A percentile compares a stretch with the other conserved stretches of the same genome.
Conservation (phyloP, 2,888 invertebrate genomes). For the Uloborus plumipes region DNA sequence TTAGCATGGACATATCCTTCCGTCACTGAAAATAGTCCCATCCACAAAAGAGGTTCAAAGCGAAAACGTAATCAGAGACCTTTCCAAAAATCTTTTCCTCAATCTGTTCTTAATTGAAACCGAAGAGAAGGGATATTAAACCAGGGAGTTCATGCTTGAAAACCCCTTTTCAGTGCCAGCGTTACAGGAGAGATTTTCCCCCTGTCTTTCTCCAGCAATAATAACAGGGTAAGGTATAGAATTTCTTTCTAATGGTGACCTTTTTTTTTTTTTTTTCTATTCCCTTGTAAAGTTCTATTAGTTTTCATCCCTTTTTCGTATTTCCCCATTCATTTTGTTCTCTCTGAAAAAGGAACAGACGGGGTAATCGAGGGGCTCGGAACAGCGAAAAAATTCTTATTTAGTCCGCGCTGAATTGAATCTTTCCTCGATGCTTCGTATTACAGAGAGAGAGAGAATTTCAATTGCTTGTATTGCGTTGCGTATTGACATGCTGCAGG, state of each 20-base stretch:
- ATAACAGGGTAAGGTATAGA: conserved; percentile 45
- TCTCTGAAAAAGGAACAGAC: background rate
- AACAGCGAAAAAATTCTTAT: conserved; percentile 40
- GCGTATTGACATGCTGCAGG: conserved; percentile 3
- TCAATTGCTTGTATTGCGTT: no score
- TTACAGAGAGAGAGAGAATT: background rate
- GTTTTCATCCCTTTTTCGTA: conserved; percentile 18
- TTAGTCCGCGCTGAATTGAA: conserved; percentile 41
- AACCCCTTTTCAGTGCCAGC: conserved; percentile 16
- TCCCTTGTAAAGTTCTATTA: conserved; percentile 57
- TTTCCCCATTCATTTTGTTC: conserved; percentile 14
- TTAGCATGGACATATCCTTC: conserved; percentile 46
- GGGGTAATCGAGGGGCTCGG: background rate
- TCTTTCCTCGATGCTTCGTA: conserved; percentile 6
- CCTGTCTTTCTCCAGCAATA: conserved; percentile 21
- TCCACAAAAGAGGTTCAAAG: conserved; percentile 16
- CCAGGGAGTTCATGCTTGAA: conserved; percentile 30
- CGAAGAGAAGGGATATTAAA: conserved; percentile 51
- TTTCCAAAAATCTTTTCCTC: conserved; percentile 49
- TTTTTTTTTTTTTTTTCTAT: conserved; percentile 28
- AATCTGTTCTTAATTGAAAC: conserved; percentile 64
- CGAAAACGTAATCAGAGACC: conserved; percentile 51
- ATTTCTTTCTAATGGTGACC: conserved; percentile 44
- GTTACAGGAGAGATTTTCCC: background rate
- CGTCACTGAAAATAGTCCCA: conserved; percentile 35